Conservation (phyloP, 2,113 vertebrate species). For the Scytalopus superciliaris region DNA sequence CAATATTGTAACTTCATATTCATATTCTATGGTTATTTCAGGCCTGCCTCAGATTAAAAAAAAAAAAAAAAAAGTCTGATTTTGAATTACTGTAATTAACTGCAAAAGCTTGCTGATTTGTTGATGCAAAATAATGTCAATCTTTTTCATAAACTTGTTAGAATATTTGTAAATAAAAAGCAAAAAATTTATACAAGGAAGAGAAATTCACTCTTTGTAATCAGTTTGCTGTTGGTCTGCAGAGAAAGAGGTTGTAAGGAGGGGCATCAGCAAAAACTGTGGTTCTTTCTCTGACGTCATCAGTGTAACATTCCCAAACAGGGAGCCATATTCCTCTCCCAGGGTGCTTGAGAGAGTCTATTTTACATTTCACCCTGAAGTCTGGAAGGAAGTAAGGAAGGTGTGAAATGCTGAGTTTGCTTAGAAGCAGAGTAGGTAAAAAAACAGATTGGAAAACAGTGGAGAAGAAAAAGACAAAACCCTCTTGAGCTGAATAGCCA, state of each 20-base stretch:
- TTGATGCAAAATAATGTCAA: conserved; percentile 66
- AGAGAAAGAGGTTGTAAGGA: neutral
- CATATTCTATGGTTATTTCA: conserved; percentile 66
- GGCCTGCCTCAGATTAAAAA: conserved; percentile 50
- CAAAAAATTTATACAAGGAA: neutral
- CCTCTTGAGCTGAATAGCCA: neutral
- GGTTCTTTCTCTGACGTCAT: neutral
- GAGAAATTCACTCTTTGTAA: neutral
- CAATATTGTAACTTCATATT: conserved; percentile 62
- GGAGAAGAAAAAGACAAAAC: neutral
- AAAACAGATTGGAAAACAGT: neutral
- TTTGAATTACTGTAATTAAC: conserved; percentile 75
- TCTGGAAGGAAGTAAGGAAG: neutral
- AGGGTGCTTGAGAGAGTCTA: neutral
- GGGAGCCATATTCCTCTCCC: neutral
- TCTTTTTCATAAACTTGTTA: conserved; percentile 64
- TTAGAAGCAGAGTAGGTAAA: neutral
- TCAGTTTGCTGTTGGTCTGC: neutral
- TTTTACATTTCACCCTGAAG: neutral
- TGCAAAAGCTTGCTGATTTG: conserved; percentile 66
- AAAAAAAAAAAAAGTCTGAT: conserved; percentile 25
- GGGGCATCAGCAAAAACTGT: rapidly evolving
- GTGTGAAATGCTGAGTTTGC: neutral
- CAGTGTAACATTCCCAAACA: neutral
- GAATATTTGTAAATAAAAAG: conserved; percentile 56